Evolutionary conservation across 2,888 invertebrate genomes (phyloP), one percentile per base, ranked within the genome.

Genomic region (Colostygia pectinataria): DNA sequence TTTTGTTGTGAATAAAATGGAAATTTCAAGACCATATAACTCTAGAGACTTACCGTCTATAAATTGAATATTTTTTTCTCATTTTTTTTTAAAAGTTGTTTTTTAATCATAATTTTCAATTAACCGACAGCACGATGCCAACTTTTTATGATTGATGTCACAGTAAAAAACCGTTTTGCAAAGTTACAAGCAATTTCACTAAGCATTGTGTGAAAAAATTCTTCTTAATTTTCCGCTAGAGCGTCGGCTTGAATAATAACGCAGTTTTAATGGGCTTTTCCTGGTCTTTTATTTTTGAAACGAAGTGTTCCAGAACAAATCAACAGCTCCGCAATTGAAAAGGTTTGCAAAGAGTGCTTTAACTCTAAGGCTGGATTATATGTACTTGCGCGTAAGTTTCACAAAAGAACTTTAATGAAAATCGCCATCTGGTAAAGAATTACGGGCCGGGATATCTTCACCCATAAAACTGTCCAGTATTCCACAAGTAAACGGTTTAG

Each of bases 161-260:
- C 65, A 59, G 64, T 60, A 61, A 66, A 71, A 57, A 74, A 67
- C 57, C 57, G 54, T 64, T 62, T 58, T 62, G 55, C 55, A 34
- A 60, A 72, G 68, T 71, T 71, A 68, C 71, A 62, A 73, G 68
- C 68, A 74, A 76, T 76, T 75, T 77, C 64, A 68, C 66, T 68
- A 69, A 62, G 73, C 68, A 77, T 79, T 79, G 78, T 80, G 71
- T 71, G 69, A 59, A 66, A 66, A n/a, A 71, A 66, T 77, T 78
- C 74, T 77, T 78, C 77, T 81, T 83, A 83, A 86, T 86, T 85
- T 84, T 83, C 80, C 81, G 81, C 68, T 68, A 59, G 69, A 71
- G 63, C 69, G 72, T 70, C 57, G 72, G 59, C 66, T 69, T 77
- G 78, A 81, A 81, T 79, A 77, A 80, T 78, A 80, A 75, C 66